A percentile compares a stretch with the other conserved stretches of the same genome.
Conservation (phyloP, 2,113 vertebrate genomes). For the Phrynosoma blainvillii region DNA sequence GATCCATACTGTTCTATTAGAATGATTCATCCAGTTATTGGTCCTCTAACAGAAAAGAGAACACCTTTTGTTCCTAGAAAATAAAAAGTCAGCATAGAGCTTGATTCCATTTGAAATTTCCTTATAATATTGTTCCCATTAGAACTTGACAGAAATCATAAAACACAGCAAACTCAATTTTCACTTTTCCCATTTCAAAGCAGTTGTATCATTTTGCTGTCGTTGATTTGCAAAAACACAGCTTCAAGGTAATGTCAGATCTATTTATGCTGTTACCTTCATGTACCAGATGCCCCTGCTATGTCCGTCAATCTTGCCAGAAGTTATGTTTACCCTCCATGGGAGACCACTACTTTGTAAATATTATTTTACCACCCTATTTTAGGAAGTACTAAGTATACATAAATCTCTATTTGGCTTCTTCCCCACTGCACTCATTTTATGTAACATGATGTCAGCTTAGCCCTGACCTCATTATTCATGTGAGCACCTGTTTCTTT, state of each 20-base stretch:
- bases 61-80: slow-evolving; percentile 3
- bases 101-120: slow-evolving; percentile 38
- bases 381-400: background rate
- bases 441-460: background rate
- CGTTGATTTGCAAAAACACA: slow-evolving; percentile 44
- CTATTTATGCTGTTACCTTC: slow-evolving; percentile 36
- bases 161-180: slow-evolving; percentile 42
- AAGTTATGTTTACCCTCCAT: slow-evolving; percentile 25
- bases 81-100: background rate
- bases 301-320: slow-evolving; percentile 14
- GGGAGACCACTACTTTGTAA: background rate
- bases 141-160: slow-evolving; percentile 32
- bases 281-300: slow-evolving; percentile 38
- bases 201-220: slow-evolving; percentile 35
- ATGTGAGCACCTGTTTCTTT: slow-evolving; percentile 23
- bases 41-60: slow-evolving; percentile 36
- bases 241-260: slow-evolving; percentile 42
- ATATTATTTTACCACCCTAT: slow-evolving; percentile 24
- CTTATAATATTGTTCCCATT: slow-evolving; percentile 42
- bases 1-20: slow-evolving; percentile 13
- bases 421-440: slow-evolving; percentile 1
- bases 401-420: slow-evolving; percentile 30
- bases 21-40: slow-evolving; percentile 26
- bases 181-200: slow-evolving; percentile 47
- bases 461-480: slow-evolving; percentile 16